These are phyloP conservation scores for Hoplostethus mediterraneus DNA, from an alignment of 2,797 vertebrate genomes.

Conservation along the genomic window DNA sequence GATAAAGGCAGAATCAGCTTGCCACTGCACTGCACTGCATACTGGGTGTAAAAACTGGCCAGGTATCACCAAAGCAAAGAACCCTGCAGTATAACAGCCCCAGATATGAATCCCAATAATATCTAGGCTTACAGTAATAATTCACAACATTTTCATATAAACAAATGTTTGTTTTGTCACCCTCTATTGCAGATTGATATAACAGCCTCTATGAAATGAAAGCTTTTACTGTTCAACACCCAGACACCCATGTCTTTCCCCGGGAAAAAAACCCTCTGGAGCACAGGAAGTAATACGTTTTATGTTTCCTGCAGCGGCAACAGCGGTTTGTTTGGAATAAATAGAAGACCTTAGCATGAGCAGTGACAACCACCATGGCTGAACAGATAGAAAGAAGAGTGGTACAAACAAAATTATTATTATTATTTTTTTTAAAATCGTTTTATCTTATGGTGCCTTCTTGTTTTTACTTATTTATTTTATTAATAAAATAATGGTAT, in stretches of 20 bases:
- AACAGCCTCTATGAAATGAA: neutral
- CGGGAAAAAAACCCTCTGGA: slow-evolving; percentile 9
- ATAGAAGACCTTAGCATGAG: too few relatives aligned
- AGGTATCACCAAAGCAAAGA: neutral
- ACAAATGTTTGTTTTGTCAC: neutral
- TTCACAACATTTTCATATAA: neutral
- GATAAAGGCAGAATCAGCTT: slow-evolving; percentile 35
- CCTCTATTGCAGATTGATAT: neutral
- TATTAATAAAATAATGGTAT: too few relatives aligned
- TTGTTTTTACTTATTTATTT: too few relatives aligned
- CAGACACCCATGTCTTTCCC: slow-evolving; percentile 2
- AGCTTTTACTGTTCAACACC: slow-evolving; percentile 4
- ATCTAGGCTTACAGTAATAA: neutral
- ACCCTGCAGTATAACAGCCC: neutral
- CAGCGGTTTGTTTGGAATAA: too few relatives aligned
- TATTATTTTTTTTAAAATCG: too few relatives aligned
- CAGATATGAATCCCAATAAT: neutral
- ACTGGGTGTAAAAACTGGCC: slow-evolving; percentile 39
- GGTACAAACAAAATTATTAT: too few relatives aligned
- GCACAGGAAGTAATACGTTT: neutral
- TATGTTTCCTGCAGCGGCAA: too few relatives aligned
- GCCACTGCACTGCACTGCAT: neutral
- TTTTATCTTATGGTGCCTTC: too few relatives aligned
- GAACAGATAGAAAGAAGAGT: too few relatives aligned
- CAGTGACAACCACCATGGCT: too few relatives aligned